Percentiles rank a stretch among this genome's conserved stretches.
phyloP scores from a whole-genome alignment of 2,797 vertebrate species.

The Margarornis squamiger region DNA sequence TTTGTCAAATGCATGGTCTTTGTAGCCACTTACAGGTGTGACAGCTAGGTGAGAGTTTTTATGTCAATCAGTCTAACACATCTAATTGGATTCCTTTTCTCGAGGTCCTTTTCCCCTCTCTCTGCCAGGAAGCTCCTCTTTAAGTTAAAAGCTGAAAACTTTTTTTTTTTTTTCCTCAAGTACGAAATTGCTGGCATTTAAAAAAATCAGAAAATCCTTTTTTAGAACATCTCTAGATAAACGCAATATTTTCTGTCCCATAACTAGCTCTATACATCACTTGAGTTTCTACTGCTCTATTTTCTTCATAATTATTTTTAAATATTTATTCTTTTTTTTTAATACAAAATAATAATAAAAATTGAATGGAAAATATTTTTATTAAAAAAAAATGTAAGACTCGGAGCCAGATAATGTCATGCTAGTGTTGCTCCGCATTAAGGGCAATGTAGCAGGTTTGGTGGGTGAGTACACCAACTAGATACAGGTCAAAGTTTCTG shows the following conservation, averaged over 20 bases:
- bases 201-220: not conserved
- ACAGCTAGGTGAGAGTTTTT: not conserved
- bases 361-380: not conserved
- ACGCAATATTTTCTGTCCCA: not conserved
- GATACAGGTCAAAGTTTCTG: not conserved
- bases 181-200: not conserved
- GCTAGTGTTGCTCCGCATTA: not conserved
- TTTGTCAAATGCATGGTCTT: not conserved
- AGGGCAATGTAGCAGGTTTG: fast-evolving
- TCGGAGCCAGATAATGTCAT: not conserved
- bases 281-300: not conserved
- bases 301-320: not conserved
- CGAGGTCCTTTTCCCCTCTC: not conserved
- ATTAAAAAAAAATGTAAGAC: not conserved
- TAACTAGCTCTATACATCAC: not conserved
- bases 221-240: not conserved
- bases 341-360: not conserved
- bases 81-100: not conserved
- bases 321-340: not conserved
- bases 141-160: not conserved
- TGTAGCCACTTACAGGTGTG: not conserved
- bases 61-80: not conserved
- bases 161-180: not conserved
- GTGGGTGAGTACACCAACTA: not conserved
- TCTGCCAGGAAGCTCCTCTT: not conserved